Percentiles rank a stretch among this genome's conserved stretches.
phyloP scores from a whole-genome alignment of 2,797 vertebrate genomes.

The Hypotaenidia okinawae region DNA sequence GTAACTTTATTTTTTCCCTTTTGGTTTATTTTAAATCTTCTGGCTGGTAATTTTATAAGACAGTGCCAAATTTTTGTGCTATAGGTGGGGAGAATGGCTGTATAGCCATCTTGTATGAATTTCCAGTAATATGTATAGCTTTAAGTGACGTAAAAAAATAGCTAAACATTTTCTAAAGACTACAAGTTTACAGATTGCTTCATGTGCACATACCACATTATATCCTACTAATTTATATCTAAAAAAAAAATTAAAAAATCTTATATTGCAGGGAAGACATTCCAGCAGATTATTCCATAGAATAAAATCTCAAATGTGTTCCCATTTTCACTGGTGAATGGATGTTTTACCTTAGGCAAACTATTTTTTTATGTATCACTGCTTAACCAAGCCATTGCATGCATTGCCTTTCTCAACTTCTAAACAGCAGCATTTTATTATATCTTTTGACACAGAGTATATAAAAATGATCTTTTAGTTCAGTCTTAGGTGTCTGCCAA shows the following conservation, averaged over 20 bases:
- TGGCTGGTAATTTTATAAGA: background rate
- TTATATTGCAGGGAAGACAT: background rate
- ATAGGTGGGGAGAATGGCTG: background rate
- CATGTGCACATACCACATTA: background rate
- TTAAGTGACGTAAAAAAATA: background rate
- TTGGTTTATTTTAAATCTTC: background rate
- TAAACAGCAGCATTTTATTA: background rate
- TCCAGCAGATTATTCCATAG: background rate
- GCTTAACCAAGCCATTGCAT: background rate
- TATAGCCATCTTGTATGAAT: background rate
- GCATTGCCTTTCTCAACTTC: background rate
- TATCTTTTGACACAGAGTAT: background rate
- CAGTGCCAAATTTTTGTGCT: background rate
- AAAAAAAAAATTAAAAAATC: background rate
- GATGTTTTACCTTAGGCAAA: background rate
- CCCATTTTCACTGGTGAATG: background rate
- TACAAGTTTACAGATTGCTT: background rate
- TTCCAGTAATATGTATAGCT: background rate
- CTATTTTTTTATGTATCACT: background rate
- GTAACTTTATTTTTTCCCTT: background rate
- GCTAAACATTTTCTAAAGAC: background rate
- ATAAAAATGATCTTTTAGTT: background rate
- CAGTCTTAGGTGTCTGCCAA: background rate
- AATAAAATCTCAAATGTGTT: background rate
- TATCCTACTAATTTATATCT: background rate